Percentiles rank a stretch among this genome's conserved stretches.
Evolutionary conservation across 2,113 vertebrate species (phyloP).

Genomic region (Heliornis fulica): DNA sequence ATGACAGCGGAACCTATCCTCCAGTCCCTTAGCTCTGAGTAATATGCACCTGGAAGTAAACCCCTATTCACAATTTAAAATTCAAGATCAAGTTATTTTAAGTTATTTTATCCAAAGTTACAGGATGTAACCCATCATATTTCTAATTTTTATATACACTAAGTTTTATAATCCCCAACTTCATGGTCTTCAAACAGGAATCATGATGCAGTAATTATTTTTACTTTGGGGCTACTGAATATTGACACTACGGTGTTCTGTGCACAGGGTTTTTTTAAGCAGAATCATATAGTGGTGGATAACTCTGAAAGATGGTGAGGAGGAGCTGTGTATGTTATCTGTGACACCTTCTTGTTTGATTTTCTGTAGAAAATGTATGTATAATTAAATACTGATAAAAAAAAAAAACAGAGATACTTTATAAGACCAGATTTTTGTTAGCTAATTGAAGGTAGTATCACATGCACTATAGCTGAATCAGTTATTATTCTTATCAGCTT

Average conservation of each 20-base stretch:
- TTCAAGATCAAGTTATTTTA: background rate
- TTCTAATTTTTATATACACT: background rate
- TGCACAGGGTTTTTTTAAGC: background rate
- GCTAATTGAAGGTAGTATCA: background rate
- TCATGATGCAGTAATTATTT: background rate
- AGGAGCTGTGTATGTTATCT: background rate
- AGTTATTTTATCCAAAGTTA: background rate
- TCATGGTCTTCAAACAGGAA: background rate
- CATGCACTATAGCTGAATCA: background rate
- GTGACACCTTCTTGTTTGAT: background rate
- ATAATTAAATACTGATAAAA: fast-evolving
- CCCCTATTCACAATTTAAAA: background rate
- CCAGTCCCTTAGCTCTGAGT: background rate
- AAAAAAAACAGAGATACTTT: background rate
- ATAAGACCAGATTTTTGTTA: background rate
- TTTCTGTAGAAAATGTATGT: background rate
- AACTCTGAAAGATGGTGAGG: background rate
- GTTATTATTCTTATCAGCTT: background rate
- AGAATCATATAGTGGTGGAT: background rate
- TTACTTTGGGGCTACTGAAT: background rate
- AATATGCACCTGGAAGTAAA: background rate
- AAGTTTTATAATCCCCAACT: background rate
- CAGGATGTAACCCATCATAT: background rate
- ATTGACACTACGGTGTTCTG: background rate
- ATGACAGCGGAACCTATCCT: background rate